Evolutionary conservation across 2,113 vertebrate genomes (phyloP).

Genomic region (Dipodomys stephensi): DNA sequence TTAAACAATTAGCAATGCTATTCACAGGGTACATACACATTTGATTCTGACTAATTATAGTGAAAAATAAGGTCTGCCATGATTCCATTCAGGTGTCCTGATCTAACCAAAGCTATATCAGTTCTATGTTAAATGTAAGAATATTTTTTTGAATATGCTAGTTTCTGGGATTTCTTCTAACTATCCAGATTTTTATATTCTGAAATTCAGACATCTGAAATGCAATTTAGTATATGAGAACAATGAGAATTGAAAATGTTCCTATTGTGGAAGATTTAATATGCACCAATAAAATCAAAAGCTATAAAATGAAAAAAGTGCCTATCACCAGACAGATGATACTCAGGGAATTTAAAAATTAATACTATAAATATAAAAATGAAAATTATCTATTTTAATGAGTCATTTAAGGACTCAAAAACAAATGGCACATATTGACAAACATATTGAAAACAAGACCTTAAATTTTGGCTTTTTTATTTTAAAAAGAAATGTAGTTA

Average conservation of each 20-base stretch:
- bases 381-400: neutral
- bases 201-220: neutral
- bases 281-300: too few species aligned
- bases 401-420: neutral
- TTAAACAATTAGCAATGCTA: neutral
- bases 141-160: constrained; percentile 1
- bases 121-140: neutral
- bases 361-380: neutral
- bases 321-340: neutral
- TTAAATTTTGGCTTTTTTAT: neutral
- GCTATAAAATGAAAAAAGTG: neutral
- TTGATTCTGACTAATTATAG: neutral
- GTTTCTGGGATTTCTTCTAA: neutral
- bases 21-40: neutral
- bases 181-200: neutral
- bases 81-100: neutral
- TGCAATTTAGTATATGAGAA: neutral
- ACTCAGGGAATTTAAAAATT: neutral
- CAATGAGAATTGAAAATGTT: constrained; percentile 18
- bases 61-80: neutral
- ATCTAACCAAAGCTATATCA: neutral
- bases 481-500: neutral
- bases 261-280: neutral
- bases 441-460: too few species aligned
- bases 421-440: neutral